A percentile compares a stretch with the other conserved stretches of the same genome.
Evolutionary conservation across 1,140 invertebrate genomes (phyloP).

Genomic region (Penaeus japonicus): DNA sequence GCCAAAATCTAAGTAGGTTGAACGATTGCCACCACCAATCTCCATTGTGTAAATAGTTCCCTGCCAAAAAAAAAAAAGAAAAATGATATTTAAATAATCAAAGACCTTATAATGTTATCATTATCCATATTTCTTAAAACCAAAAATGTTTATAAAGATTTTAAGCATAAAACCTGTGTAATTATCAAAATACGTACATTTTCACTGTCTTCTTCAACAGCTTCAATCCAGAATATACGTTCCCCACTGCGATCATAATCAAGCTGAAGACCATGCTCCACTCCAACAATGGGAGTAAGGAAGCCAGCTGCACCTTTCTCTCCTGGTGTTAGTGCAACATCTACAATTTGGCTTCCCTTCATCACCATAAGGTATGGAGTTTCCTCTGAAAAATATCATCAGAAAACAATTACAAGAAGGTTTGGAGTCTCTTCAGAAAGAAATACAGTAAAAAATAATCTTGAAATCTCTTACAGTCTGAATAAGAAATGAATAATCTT

Average conservation of each 20-base stretch:
- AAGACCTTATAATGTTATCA: neutral
- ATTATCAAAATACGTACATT: slow-evolving; percentile 61
- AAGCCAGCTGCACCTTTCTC: slow-evolving; percentile 74
- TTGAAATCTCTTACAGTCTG: no score
- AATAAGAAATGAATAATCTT: no score
- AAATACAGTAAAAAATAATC: neutral
- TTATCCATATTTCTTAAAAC: neutral
- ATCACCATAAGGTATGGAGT: slow-evolving; percentile 89
- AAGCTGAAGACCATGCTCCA: slow-evolving; percentile 86
- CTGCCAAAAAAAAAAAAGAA: slow-evolving; percentile 63
- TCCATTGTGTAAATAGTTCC: slow-evolving; percentile 86
- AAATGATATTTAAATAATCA: neutral
- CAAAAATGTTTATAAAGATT: neutral
- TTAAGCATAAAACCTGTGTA: neutral
- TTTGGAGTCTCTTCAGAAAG: neutral
- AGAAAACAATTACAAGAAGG: slow-evolving; percentile 26
- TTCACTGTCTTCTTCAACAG: slow-evolving; percentile 67
- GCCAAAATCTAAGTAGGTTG: slow-evolving; percentile 79
- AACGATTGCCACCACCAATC: slow-evolving; percentile 86
- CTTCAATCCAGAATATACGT: slow-evolving; percentile 84
- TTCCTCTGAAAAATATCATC: slow-evolving; percentile 77
- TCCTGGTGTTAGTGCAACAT: slow-evolving; percentile 77
- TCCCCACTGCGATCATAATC: slow-evolving; percentile 90
- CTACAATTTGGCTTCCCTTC: slow-evolving; percentile 86
- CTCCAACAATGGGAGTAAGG: slow-evolving; percentile 87